Base-by-base conservation (phyloP, 1,140 invertebrate species). In the Zaprionus gabonicus region DNA sequence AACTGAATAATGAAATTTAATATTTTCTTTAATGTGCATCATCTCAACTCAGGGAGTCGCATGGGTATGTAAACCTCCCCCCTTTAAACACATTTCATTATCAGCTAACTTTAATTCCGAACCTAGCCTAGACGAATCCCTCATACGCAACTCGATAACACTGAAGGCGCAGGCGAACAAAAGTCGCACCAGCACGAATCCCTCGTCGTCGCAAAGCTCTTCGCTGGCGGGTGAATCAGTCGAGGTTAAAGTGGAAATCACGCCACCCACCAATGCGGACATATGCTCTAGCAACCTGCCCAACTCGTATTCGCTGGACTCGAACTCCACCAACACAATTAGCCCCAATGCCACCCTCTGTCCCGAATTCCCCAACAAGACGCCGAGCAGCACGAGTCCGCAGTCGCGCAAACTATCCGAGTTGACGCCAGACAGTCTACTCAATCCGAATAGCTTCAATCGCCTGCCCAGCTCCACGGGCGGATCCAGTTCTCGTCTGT, bases 41-140 rank as follows among this genome's bases (percentile, higher is more conserved):
- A 6, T 56, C 13, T 9, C 12, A 25, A 9, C 3, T 27, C 13
- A 92, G 91, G n/a, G 91, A 92, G 46, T 92, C 91, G 17, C 91
- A 92, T 78, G 91, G 90, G 91, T 92, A 91, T 71, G 91, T 88
- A 41, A 41, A 25, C 12, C 20, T 51, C 10, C 46, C 9, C 38
- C 41, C 2, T 17, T 7, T 2, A 25, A 34, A 38, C 20, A 12
- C 0, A 41, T 3, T 3, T 20, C 15, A 27, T 25, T 20, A 12
- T 10, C 1, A 31, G 0, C 9, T 25, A 31, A 41, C 4, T 2
- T 17, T 17, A 20, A 51, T 41, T 20, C 23, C 27, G 5, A 2
- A 41, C 51, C n/a, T 82, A 96, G 95, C 59, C 86, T 96, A 81
- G 95, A 96, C 71, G 95, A 96, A 78, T 91, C 93, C 1, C 75